Evolutionary conservation across 2,797 vertebrate species (phyloP), one percentile per base, ranked within the genome.

Genomic region (Pempheris klunzingeri): DNA sequence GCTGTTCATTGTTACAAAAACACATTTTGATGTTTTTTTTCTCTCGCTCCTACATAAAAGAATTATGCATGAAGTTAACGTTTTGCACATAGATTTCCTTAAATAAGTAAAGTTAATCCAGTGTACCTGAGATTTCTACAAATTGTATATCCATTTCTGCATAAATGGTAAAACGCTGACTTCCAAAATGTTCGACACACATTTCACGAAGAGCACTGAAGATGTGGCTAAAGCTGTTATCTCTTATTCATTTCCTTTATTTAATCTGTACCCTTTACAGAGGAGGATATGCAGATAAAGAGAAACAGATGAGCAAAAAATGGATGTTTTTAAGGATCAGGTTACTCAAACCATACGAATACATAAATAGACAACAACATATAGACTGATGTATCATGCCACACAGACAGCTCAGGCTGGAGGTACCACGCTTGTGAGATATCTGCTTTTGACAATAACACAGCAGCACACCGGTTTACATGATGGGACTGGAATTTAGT

Each of bases 271-370:
- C 8, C 49, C 53, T 52, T 69, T 59, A 46, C 39, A 63, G 47
- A 68, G 32, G 57, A 71, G 17, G 47, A 81, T 61, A 22, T 81
- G 74, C 30, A 53, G 15, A 68, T 62, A 55, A 80, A 72, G 55
- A 61, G 43, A 61, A 76, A 20, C 49, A 80, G 62, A 75, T 78
- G 68, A 71, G 38, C 34, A 12, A 38, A 49, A 53, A 46, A 61
- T 5, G 1, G 0, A 59, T 43, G 5, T 41, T 69, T 64, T 53
- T 15, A 46, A 43, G 14, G 24, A 26, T 64, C 3, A 1, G 2
- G 57, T 26, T 24, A 34, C 8, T 13, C 11, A 43, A 75, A 59
- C 67, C 22, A 15, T n/a, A 41, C 49, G 49, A 55, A 30, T 14
- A 24, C 6, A 63, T 44, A 22, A 63, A 41, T 28, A 46, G 32